A percentile compares a stretch with the other conserved stretches of the same genome.
Evolutionary conservation across 2,113 vertebrate genomes (phyloP).

Genomic region (Emydura subglobosa): DNA sequence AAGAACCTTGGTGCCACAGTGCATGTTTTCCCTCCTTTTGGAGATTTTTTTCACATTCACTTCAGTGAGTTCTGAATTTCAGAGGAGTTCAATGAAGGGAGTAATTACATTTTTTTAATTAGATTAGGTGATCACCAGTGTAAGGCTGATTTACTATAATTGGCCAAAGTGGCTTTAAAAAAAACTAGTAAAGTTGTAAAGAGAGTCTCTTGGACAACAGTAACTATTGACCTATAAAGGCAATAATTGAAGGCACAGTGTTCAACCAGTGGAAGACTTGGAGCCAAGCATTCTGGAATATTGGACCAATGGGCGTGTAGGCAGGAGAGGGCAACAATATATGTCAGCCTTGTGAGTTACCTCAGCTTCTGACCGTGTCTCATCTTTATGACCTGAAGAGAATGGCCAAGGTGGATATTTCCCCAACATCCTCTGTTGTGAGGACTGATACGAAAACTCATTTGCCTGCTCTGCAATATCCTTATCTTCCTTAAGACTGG

Average conservation of each 20-base stretch:
- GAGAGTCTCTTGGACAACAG: neutral
- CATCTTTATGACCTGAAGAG: neutral
- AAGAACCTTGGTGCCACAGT: neutral
- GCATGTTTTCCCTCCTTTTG: neutral
- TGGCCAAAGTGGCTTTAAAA: neutral
- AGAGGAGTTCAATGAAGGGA: neutral
- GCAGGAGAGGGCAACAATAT: neutral
- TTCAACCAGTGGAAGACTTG: neutral
- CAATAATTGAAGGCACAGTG: neutral
- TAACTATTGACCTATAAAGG: neutral
- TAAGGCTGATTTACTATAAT: neutral
- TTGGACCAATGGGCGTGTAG: neutral
- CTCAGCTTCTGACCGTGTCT: neutral
- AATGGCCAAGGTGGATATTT: neutral
- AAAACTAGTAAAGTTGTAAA: neutral
- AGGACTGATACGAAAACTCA: neutral
- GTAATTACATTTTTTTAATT: neutral
- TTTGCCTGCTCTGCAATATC: neutral
- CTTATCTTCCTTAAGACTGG: neutral
- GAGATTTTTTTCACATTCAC: neutral
- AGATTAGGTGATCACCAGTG: neutral
- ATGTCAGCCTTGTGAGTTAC: neutral
- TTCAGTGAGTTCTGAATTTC: neutral
- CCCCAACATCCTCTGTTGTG: neutral
- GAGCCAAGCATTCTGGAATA: neutral